phyloP scores from a whole-genome alignment of 2,888 invertebrate genomes.

The Heliconius erato region DNA sequence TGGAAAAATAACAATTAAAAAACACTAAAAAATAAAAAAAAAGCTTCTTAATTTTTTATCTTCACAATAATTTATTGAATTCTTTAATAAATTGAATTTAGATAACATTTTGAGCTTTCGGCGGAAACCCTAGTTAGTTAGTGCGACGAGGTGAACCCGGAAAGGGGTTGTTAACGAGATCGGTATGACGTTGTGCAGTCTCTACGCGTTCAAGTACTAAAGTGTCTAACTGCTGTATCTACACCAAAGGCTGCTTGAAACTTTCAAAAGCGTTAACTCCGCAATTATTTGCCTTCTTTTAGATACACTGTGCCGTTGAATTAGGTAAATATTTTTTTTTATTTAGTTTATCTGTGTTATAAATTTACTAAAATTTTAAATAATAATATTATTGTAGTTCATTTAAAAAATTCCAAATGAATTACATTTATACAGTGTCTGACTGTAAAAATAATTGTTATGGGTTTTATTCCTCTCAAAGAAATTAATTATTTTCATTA shows the following conservation, averaged over 20 bases:
- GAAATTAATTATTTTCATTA: no score
- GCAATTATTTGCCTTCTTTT: slow-evolving; percentile 3
- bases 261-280: not conserved
- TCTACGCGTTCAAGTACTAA: slow-evolving; percentile 25
- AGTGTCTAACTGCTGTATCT: slow-evolving; percentile 31
- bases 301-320: not conserved
- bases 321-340: not conserved
- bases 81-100: not conserved
- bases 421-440: no score
- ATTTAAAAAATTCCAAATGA: no score
- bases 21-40: no score
- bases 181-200: slow-evolving; percentile 38
- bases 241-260: not conserved
- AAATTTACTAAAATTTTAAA: no score
- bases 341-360: not conserved
- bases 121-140: slow-evolving; percentile 1
- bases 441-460: no score
- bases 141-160: not conserved
- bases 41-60: no score
- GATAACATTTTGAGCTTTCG: not conserved
- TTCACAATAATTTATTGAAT: not conserved
- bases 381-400: no score
- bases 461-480: no score
- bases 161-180: slow-evolving; percentile 17
- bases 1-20: no score